phyloP scores from a whole-genome alignment of 2,113 vertebrate species.

The Cariama cristata region DNA sequence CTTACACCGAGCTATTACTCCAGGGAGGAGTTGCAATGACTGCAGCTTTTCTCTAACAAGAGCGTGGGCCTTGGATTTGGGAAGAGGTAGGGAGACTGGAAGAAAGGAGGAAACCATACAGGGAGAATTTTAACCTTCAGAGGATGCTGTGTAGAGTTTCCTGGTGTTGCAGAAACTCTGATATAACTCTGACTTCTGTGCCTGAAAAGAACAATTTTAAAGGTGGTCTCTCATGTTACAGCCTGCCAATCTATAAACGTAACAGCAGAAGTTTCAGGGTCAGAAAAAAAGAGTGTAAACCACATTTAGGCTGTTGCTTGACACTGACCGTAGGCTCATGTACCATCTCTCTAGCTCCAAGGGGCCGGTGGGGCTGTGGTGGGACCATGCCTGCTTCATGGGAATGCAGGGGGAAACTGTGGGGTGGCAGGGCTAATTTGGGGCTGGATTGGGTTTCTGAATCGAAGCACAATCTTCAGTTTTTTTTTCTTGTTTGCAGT shows the following conservation, averaged over 20 bases:
- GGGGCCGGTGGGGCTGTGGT: not conserved
- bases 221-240: not conserved
- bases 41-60: conserved; percentile 27
- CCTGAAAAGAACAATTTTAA: not conserved
- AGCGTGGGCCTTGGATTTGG: not conserved
- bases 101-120: not conserved
- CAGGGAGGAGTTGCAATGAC: not conserved
- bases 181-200: not conserved
- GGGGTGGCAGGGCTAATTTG: not conserved
- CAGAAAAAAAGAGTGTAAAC: not conserved
- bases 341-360: rapidly evolving
- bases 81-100: not conserved
- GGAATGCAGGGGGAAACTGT: not conserved
- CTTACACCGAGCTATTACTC: not conserved
- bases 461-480: not conserved
- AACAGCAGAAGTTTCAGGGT: not conserved
- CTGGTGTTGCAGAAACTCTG: not conserved
- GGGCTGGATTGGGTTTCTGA: not conserved
- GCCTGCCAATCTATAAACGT: not conserved
- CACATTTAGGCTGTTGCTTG: not conserved
- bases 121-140: not conserved
- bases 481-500: not conserved
- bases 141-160: not conserved
- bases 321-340: rapidly evolving
- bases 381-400: not conserved